Evolutionary conservation across 2,888 invertebrate species (phyloP), one percentile per base, ranked within the genome.

Genomic region (Melangyna quadrimaculata): DNA sequence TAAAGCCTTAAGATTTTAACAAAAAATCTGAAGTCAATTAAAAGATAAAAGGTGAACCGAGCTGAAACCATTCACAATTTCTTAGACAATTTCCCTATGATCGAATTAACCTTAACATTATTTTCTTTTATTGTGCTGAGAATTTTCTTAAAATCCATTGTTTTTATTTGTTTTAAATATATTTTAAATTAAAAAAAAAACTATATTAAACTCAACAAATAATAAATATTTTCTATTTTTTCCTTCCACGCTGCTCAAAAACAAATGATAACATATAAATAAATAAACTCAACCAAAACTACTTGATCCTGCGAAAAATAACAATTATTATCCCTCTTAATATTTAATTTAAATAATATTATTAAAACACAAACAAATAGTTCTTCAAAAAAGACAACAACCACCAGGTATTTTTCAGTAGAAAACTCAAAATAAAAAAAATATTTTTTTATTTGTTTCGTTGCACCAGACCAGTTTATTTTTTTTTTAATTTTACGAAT

Each of bases 371-470:
- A 53, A 65, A 51, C 19, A 69, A 75, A 63, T 51, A 91, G 91
- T 89, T 91, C 91, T 89, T 91, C 91, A 89, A 91, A 91, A 91
- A 91, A 91, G 90, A 91, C 91, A 88, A 91, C 91, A 90, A 91
- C 90, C 88, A 91, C 90, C 91, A 91, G 91, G 91, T 91, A 91
- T 88, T 88, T 88, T 78, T 48, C 27, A 81, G 73, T 65, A n/a
- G n/a, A n/a, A 57, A 43, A 61, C 17, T 61, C 61, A 71, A 55
- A 55, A 59, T 17, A n/a, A 37, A 61, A 61, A 22, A 5, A 17
- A 61, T 69, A 45, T 17, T 32, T 67, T 63, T 67, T n/a, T 32
- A 65, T 35, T 61, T 37, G 19, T 72, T 78, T 61, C 32, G 63
- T 78, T 78, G 73, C 73, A 83, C n/a, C n/a, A n/a, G n/a, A n/a